These are phyloP conservation scores for Sanderia malayensis DNA, from an alignment of 30 jellyfish, hydroid and myxozoan species.

Conservation along the genomic window DNA sequence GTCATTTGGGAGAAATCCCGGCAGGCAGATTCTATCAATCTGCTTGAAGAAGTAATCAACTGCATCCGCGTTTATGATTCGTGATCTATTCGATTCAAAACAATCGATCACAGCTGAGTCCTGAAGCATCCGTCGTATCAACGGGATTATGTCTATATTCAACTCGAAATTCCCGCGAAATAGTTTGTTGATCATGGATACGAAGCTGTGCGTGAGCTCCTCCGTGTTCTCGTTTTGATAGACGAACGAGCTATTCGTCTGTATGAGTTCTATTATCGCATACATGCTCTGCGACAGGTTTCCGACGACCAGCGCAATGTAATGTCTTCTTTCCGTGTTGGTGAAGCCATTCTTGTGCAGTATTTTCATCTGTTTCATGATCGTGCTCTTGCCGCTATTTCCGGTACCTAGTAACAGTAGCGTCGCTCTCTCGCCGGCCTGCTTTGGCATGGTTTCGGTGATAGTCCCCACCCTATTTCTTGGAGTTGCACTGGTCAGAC, in stretches of 20 bases:
- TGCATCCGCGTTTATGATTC: conserved; percentile 9
- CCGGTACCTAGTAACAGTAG: conserved; percentile 18
- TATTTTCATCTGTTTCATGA: conserved; percentile 29
- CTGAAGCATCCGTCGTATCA: background rate
- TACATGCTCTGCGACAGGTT: conserved; percentile 17
- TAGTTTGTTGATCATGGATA: background rate
- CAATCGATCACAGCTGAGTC: conserved; percentile 11
- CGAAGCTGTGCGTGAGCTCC: background rate
- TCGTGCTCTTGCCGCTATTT: conserved; percentile 19
- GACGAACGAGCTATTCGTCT: background rate
- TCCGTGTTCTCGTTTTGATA: background rate
- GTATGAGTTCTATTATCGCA: conserved; percentile 5
- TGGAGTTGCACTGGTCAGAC: no score
- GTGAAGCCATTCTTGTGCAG: conserved; percentile 21
- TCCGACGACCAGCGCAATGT: background rate
- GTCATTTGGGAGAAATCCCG: conserved; percentile 7
- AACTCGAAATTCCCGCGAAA: background rate
- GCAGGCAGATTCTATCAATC: conserved; percentile 1
- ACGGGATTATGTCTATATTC: background rate
- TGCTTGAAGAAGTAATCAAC: conserved; percentile 6
- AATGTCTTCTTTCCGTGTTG: conserved; percentile 12
- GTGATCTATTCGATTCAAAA: background rate
- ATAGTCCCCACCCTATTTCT: no score
- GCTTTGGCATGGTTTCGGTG: no score
- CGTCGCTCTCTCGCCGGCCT: no score